phyloP scores from a whole-genome alignment of 2,113 vertebrate genomes.

The Stegastes partitus region DNA sequence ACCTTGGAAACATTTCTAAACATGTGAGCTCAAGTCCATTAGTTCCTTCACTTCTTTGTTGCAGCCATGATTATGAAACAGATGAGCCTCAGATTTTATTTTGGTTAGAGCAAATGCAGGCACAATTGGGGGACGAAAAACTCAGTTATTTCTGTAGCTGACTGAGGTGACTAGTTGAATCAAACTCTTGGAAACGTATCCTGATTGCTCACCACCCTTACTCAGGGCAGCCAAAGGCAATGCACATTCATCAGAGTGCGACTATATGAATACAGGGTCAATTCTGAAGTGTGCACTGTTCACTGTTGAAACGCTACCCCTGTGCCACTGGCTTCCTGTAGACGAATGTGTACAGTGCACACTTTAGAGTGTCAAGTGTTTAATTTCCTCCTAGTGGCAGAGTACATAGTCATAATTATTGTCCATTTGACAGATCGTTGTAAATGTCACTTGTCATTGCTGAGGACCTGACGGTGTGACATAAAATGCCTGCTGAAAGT shows the following conservation, averaged over 20 bases:
- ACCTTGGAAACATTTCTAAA: conserved; percentile 61
- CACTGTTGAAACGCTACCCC: conserved; percentile 30
- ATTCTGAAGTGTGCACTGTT: conserved; percentile 18
- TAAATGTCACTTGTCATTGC: conserved; percentile 52
- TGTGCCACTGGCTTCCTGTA: conserved; percentile 23
- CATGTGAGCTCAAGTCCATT: conserved; percentile 25
- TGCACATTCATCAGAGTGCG: conserved; percentile 4
- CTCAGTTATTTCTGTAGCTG: conserved; percentile 13
- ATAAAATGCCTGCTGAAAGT: conserved; percentile 41
- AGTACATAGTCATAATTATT: conserved; percentile 30
- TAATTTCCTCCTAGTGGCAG: conserved; percentile 54
- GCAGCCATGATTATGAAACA: conserved; percentile 27
- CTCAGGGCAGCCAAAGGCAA: not conserved
- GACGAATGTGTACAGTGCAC: conserved; percentile 20
- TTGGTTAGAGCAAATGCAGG: conserved; percentile 25
- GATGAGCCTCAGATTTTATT: conserved; percentile 29
- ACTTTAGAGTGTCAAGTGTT: conserved; percentile 55
- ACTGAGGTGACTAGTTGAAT: conserved; percentile 17
- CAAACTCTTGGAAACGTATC: conserved; percentile 1
- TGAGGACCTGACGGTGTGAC: conserved; percentile 30
- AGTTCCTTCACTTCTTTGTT: conserved; percentile 37
- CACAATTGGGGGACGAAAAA: not conserved
- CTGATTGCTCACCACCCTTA: conserved; percentile 6
- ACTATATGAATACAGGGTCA: conserved; percentile 25
- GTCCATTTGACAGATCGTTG: conserved; percentile 54